Conservation (phyloP, 2,888 invertebrate species). For the Pollenia labialis region DNA sequence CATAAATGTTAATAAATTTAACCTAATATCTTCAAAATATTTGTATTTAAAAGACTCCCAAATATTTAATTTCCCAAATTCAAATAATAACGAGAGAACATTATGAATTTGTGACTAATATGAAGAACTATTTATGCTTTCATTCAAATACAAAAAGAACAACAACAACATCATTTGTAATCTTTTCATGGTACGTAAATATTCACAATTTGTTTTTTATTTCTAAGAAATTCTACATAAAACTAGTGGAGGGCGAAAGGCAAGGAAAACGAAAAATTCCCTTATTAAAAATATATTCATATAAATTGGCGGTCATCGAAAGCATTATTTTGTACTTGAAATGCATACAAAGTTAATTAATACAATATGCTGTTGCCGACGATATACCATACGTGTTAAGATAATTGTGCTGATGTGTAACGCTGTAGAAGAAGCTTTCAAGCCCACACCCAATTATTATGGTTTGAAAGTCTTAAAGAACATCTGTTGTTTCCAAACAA, state of each 20-base stretch:
- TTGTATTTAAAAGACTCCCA: background rate
- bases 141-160: background rate
- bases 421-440: slow-evolving; percentile 40
- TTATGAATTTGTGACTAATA: slow-evolving; percentile 41
- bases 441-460: slow-evolving; percentile 69
- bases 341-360: slow-evolving; percentile 58
- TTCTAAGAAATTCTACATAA: slow-evolving; percentile 1
- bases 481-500: slow-evolving; percentile 62
- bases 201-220: slow-evolving; percentile 17
- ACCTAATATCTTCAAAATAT: background rate
- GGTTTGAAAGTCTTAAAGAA: slow-evolving; percentile 65
- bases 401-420: slow-evolving; percentile 22
- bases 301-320: slow-evolving; percentile 45
- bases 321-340: slow-evolving; percentile 43
- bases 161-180: slow-evolving; percentile 12
- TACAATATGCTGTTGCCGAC: slow-evolving; percentile 55
- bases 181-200: background rate
- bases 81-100: background rate
- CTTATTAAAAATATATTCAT: slow-evolving; percentile 17
- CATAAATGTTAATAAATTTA: background rate
- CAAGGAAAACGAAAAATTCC: background rate
- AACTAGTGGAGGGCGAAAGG: slow-evolving; percentile 23
- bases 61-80: background rate
- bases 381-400: background rate
- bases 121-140: background rate